Evolutionary conservation across 2,888 invertebrate genomes (phyloP).

Genomic region (Microplitis deprimator): DNA sequence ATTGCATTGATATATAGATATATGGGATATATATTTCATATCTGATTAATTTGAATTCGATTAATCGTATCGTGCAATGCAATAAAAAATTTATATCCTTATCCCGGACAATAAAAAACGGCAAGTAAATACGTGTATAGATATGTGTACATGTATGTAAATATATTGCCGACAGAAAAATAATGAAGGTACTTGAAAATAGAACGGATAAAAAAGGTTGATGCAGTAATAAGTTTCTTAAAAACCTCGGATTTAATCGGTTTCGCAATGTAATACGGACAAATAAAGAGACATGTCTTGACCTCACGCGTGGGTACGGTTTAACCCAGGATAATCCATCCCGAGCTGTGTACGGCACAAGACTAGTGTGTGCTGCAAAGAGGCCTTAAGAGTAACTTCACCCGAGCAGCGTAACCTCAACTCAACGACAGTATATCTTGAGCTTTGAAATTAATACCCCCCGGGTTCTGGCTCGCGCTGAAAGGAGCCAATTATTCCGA

Average conservation of each 20-base stretch:
- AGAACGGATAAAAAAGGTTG: not conserved
- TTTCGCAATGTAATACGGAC: constrained; percentile 30
- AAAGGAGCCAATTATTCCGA: constrained; percentile 50
- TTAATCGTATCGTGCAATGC: not conserved
- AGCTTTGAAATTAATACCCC: constrained; percentile 49
- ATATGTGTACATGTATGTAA: not conserved
- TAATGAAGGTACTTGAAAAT: not conserved
- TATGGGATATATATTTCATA: not conserved
- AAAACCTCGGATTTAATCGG: constrained; percentile 29
- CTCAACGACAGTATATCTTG: constrained; percentile 23
- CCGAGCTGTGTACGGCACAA: not conserved
- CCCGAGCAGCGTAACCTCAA: not conserved
- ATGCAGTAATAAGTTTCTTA: not conserved
- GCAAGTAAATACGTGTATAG: no score
- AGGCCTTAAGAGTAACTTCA: not conserved
- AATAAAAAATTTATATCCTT: constrained; percentile 1
- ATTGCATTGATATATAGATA: not conserved
- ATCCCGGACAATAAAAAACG: not conserved
- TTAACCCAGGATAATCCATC: constrained; percentile 37
- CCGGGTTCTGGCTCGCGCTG: constrained; percentile 40
- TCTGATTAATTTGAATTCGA: not conserved
- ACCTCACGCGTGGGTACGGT: constrained; percentile 33
- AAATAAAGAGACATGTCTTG: constrained; percentile 30
- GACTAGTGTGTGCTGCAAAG: no score
- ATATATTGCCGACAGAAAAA: not conserved